Evolutionary conservation across 2,113 vertebrate genomes (phyloP).

Genomic region (Tychaedon coryphoeus): DNA sequence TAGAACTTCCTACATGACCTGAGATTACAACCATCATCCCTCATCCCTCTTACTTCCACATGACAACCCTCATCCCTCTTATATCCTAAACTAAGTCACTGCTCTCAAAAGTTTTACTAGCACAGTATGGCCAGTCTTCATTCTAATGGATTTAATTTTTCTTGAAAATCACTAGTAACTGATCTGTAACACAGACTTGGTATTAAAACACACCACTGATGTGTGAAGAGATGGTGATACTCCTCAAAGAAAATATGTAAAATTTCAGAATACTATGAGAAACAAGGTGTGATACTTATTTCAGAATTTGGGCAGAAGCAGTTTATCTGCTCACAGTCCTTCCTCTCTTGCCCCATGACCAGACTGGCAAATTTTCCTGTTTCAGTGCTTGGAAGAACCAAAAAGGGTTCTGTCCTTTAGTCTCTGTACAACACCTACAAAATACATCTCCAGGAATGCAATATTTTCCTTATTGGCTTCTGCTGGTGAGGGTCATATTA

Average conservation of each 20-base stretch:
- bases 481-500: neutral
- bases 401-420: neutral
- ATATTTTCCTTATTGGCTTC: neutral
- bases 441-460: neutral
- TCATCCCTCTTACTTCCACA: neutral
- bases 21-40: neutral
- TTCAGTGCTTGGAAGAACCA: neutral
- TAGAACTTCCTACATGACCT: neutral
- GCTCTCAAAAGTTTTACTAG: neutral
- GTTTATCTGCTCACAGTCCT: neutral
- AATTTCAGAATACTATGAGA: neutral
- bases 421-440: neutral
- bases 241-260: neutral
- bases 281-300: neutral
- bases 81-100: neutral
- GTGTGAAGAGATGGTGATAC: neutral
- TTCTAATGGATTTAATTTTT: neutral
- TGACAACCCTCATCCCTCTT: neutral
- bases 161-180: neutral
- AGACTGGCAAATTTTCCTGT: neutral
- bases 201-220: neutral
- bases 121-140: neutral
- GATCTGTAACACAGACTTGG: neutral
- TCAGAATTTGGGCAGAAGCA: neutral
- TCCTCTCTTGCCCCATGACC: neutral